Percentiles rank a stretch among this genome's conserved stretches.
Evolutionary conservation across 2,888 invertebrate genomes (phyloP).

Genomic region (Cyrtodaria siliqua): DNA sequence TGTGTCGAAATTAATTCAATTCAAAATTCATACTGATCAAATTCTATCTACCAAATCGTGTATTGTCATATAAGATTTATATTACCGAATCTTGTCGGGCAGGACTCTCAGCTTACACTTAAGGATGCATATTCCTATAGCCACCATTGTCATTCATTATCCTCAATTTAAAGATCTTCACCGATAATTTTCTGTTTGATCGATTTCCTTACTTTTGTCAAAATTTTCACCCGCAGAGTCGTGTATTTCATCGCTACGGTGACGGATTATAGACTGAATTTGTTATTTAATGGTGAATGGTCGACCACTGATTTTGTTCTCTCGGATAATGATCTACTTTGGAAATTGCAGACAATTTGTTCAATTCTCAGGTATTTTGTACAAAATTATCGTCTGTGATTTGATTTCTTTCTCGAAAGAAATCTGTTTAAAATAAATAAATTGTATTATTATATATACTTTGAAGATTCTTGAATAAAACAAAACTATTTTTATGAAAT

Average conservation of each 20-base stretch:
- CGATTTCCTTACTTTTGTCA: conserved; percentile 56
- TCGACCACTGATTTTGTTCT: too few species aligned
- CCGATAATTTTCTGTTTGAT: conserved; percentile 61
- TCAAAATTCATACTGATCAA: conserved; percentile 60
- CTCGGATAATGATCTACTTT: too few species aligned
- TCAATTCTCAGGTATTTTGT: too few species aligned
- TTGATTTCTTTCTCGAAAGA: too few species aligned
- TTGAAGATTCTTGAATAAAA: too few species aligned
- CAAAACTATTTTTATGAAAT: too few species aligned
- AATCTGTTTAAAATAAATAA: too few species aligned
- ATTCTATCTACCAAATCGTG: conserved; percentile 62
- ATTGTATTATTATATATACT: too few species aligned
- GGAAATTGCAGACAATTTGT: too few species aligned
- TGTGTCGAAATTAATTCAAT: conserved; percentile 53
- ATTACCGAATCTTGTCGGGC: neutral
- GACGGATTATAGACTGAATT: conserved; percentile 9
- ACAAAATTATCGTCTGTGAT: too few species aligned
- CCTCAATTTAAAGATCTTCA: conserved; percentile 11
- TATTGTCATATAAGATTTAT: conserved; percentile 51
- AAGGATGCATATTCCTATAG: too few species aligned
- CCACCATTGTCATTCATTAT: conserved; percentile 4
- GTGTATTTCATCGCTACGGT: conserved; percentile 43
- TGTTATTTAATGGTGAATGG: conserved; percentile 2
- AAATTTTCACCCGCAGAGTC: conserved; percentile 51
- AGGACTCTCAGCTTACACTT: conserved; percentile 7